Conservation (phyloP, 2,888 invertebrate genomes). For the Drosophila hamatofila region DNA sequence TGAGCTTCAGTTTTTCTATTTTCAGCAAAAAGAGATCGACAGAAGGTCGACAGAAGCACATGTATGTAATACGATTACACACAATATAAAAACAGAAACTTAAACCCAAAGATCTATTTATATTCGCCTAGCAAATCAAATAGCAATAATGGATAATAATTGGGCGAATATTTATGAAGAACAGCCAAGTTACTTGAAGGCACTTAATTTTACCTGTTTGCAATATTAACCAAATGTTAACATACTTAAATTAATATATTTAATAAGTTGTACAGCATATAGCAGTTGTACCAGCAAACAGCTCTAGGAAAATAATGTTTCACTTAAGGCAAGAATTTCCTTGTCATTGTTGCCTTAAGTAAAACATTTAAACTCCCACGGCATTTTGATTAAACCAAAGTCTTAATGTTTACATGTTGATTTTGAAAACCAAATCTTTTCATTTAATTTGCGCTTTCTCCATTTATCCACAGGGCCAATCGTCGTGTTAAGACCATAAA, state of each 20-base stretch:
- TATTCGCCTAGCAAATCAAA: too few relatives aligned
- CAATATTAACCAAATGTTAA: not conserved
- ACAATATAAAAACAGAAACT: too few relatives aligned
- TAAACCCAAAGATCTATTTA: too few relatives aligned
- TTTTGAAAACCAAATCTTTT: constrained; percentile 55
- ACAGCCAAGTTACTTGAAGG: not conserved
- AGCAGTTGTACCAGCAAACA: not conserved
- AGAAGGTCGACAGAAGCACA: too few relatives aligned
- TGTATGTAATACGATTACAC: too few relatives aligned
- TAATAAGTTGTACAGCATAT: not conserved
- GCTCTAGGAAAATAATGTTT: constrained; percentile 9
- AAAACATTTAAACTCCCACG: constrained; percentile 27
- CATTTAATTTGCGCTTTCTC: constrained; percentile 48
- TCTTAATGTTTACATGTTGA: constrained; percentile 63
- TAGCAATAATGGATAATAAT: too few relatives aligned
- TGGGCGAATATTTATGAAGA: not conserved
- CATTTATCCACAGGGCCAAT: constrained; percentile 55
- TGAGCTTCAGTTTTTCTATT: too few relatives aligned
- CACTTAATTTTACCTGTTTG: not conserved
- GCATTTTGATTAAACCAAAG: constrained; percentile 41
- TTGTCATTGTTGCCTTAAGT: too few relatives aligned
- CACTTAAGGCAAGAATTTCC: constrained; percentile 7
- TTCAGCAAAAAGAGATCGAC: too few relatives aligned
- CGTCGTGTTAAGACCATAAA: constrained; percentile 38
- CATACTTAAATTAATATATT: not conserved